Percentiles rank a stretch among this genome's conserved stretches.
Evolutionary conservation across 2,797 vertebrate genomes (phyloP).

Genomic region (Characodon lateralis): DNA sequence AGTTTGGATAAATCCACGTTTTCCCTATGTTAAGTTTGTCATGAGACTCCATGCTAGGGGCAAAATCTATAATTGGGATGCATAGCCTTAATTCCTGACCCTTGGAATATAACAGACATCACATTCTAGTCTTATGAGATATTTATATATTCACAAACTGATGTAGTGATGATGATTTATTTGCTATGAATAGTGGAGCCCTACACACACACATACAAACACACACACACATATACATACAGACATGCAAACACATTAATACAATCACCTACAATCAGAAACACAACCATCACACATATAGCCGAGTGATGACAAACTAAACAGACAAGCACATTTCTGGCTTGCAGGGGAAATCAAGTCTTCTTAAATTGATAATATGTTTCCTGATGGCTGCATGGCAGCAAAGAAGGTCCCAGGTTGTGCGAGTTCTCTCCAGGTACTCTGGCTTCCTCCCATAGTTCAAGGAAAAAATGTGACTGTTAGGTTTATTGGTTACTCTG

Average conservation of each 20-base stretch:
- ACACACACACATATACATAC: too few species aligned
- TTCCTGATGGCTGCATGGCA: neutral
- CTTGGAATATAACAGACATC: neutral
- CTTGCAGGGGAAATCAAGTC: neutral
- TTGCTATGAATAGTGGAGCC: neutral
- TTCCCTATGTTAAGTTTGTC: neutral
- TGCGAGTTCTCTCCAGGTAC: neutral
- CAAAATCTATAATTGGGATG: neutral
- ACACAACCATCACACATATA: too few species aligned
- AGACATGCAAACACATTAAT: too few species aligned
- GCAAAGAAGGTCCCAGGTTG: neutral
- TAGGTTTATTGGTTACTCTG: neutral
- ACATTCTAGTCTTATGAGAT: neutral
- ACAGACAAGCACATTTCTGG: too few species aligned
- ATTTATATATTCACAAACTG: neutral
- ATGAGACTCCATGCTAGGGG: neutral
- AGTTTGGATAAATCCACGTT: neutral
- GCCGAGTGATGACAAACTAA: too few species aligned
- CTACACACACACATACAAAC: neutral
- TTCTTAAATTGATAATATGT: neutral
- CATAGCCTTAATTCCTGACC: neutral
- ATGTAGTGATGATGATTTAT: neutral
- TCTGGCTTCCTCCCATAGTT: neutral
- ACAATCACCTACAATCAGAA: too few species aligned
- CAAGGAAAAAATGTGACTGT: neutral